Evolutionary conservation across 2,797 vertebrate species (phyloP).

Genomic region (Apogon talboti): DNA sequence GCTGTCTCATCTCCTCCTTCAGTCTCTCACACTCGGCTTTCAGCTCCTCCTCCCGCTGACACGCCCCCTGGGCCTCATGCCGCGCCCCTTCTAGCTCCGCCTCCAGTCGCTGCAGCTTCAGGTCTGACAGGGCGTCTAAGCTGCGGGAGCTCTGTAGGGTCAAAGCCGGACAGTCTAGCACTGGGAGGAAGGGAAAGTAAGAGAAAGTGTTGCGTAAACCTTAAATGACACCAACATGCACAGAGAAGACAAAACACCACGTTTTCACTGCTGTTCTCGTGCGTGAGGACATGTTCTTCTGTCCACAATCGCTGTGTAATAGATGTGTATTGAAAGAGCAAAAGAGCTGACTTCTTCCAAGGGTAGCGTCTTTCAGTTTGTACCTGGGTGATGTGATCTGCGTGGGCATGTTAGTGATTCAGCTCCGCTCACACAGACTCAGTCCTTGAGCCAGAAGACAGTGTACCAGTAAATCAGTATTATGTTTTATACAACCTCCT

Average conservation of each 20-base stretch:
- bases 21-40: conserved; percentile 91
- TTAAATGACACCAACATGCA: neutral
- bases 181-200: conserved; percentile 59
- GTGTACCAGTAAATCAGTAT: conserved; percentile 43
- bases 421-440: conserved; percentile 61
- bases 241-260: neutral
- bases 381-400: conserved; percentile 68
- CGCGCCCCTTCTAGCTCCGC: conserved; percentile 92
- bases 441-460: conserved; percentile 78
- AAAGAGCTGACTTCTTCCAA: conserved; percentile 56
- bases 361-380: conserved; percentile 54
- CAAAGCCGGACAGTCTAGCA: conserved; percentile 88
- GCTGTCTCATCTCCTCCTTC: conserved; percentile 90
- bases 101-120: conserved; percentile 88
- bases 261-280: neutral
- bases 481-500: conserved; percentile 30
- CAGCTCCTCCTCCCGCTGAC: conserved; percentile 92
- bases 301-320: conserved; percentile 14
- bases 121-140: conserved; percentile 87
- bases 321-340: conserved; percentile 24
- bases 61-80: conserved; percentile 90
- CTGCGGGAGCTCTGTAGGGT: conserved; percentile 90
- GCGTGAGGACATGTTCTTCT: conserved; percentile 13
- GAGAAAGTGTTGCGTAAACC: too few relatives aligned
- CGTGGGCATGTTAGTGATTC: conserved; percentile 72